Evolutionary conservation across 2,113 vertebrate species (phyloP), one percentile per base, ranked within the genome.

Genomic region (Notothenia rossii): DNA sequence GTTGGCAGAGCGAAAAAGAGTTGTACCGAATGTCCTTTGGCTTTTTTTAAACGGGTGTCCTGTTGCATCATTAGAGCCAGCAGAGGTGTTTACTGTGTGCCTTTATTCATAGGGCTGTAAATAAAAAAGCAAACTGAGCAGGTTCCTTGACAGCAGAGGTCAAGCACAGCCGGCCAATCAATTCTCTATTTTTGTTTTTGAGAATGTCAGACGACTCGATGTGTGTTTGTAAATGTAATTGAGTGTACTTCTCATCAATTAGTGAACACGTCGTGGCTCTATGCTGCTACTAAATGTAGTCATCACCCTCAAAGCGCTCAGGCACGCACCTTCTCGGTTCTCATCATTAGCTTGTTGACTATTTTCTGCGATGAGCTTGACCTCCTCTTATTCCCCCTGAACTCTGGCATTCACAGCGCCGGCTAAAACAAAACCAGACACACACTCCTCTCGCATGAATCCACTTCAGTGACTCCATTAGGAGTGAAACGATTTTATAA

Each of bases 91-190:
- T 70, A 83, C 29, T 71, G 53, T 15, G 56, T 63, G 77, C n/a
- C 73, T 88, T 88, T 83, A 82, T 86, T 87, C 82, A 81, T 88
- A 18, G 18, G 12, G 64, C 53, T 76, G 71, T 88, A 65, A 84
- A 89, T 87, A 90, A 83, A 79, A 65, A 20, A 74, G 77, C 40
- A 73, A 55, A 59, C 9, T 33, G 69, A 77, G 67, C 40, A 77
- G 58, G 9, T 49, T 84, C 25, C 58, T 73, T 75, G 51, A 79
- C 71, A 51, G 74, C 29, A 18, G 13, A 65, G 58, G 17, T 33
- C 20, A 79, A 72, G 22, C 22, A 13, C 20, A 56, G 17, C 4
- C 2, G 46, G 15, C 46, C 70, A 29, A 29, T 29, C 29, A 29
- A 29, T 29, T 29, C 29, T 29, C 29, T 29, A 29, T 29, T 29